Percentiles rank a stretch among this genome's conserved stretches.
phyloP scores from a whole-genome alignment of 2,113 vertebrate genomes.

The Alouatta palliata region DNA sequence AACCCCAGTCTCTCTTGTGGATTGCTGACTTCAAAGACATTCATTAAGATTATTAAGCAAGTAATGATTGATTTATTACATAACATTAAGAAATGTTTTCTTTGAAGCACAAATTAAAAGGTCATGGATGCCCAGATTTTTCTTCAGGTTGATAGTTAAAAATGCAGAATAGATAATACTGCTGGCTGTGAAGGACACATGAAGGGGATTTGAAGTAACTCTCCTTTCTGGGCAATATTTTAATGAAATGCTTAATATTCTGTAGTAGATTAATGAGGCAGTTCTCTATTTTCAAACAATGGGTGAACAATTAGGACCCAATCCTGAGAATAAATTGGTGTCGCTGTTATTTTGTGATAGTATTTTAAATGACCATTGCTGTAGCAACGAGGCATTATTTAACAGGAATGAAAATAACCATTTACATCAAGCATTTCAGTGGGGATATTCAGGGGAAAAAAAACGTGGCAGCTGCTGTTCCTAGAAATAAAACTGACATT shows the following conservation, averaged over 20 bases:
- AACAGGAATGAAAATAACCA: constrained; percentile 40
- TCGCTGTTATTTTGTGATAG: constrained; percentile 28
- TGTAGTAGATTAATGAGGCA: neutral
- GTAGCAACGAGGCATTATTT: neutral
- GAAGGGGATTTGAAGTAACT: constrained; percentile 52
- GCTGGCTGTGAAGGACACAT: constrained; percentile 47
- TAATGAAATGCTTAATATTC: constrained; percentile 61
- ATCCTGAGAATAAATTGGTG: constrained; percentile 40
- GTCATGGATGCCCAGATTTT: constrained; percentile 68
- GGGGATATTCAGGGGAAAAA: neutral
- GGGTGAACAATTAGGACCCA: neutral
- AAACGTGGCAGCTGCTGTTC: constrained; percentile 48
- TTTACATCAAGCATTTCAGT: constrained; percentile 27
- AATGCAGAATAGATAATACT: constrained; percentile 52
- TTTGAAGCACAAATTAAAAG: constrained; percentile 83
- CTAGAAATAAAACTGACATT: constrained; percentile 60
- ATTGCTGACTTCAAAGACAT: constrained; percentile 80
- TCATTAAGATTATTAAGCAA: constrained; percentile 82
- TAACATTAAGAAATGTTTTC: constrained; percentile 83
- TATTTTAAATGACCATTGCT: constrained; percentile 53
- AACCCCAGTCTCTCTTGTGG: constrained; percentile 74
- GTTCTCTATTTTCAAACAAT: constrained; percentile 38
- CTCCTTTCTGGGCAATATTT: constrained; percentile 60
- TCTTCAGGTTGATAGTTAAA: constrained; percentile 58
- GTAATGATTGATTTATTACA: constrained; percentile 85